Evolutionary conservation across 2,888 invertebrate species (phyloP), one percentile per base, ranked within the genome.

Genomic region (Trissolcus japonicus): DNA sequence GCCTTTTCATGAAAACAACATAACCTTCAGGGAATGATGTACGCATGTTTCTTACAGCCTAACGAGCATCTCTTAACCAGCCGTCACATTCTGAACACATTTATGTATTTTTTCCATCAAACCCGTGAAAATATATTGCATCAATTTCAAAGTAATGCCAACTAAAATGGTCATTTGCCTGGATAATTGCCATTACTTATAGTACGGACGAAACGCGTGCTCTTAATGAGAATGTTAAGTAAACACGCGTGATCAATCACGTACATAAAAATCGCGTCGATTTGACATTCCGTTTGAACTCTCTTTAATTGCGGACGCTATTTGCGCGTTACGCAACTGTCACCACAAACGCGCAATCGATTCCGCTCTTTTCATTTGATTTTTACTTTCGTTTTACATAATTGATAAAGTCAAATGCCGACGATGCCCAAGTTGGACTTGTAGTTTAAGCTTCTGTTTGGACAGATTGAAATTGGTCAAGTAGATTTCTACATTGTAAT

Each of bases 401-500:
- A 16, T 56, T 14, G 25, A 60, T 19, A 14, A 16, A 65, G n/a
- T 17, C 63, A 63, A 19, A 54, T 9, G 43, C 6, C 13, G 3
- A 43, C 43, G 6, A 43, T 56, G 25, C 25, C 2, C 1, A 21
- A 21, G 21, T 21, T 21, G 4, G 25, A 25, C 25, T 25, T 25
- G 25, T 9, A 9, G 11, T 35, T 35, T 35, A 9, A 35, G 35
- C 19, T 57, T 19, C 43, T 19, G 21, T 1, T n/a, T 9, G 29
- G 3, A 25, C 55, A 29, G 40, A 19, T 17, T 53, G 19, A 56
- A 19, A 35, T 41, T 41, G 13, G 40, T 43, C 46, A 46, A 17
- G 43, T 4, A 25, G 62, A 53, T 60, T n/a, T 29, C 65, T 41
- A 76, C 69, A 65, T 65, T 69, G 60, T 76, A 69, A 76, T 76